These are phyloP conservation scores for Rhinichthys klamathensis DNA, from an alignment of 2,113 vertebrate genomes.

Conservation along the genomic window DNA sequence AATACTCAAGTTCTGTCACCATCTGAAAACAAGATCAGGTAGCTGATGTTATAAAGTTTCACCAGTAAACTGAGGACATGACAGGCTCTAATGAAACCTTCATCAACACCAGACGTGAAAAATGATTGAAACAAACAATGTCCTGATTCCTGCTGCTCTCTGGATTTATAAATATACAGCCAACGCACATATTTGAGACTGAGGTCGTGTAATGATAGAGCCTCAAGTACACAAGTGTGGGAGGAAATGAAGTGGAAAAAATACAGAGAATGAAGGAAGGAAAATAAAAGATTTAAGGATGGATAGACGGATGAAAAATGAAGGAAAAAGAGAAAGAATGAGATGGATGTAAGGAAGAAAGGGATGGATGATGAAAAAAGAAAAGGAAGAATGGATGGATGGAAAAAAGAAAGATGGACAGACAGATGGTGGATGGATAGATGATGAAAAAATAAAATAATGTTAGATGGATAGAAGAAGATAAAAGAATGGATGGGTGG, in stretches of 20 bases:
- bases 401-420: not conserved
- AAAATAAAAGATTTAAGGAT: not conserved
- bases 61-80: not conserved
- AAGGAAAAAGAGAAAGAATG: not conserved
- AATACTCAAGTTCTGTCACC: not conserved
- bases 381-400: too few species aligned
- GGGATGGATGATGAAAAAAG: not conserved
- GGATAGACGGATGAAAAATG: not conserved
- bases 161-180: not conserved
- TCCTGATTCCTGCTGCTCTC: not conserved
- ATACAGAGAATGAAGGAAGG: not conserved
- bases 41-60: not conserved
- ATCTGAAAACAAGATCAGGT: slow-evolving; percentile 1
- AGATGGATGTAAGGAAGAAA: not conserved
- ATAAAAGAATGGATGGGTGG: not conserved
- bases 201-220: slow-evolving; percentile 11
- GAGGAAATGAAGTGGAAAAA: not conserved
- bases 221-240: not conserved
- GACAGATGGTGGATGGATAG: not conserved
- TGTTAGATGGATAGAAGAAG: too few species aligned
- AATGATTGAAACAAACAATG: not conserved
- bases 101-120: not conserved
- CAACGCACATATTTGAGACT: not conserved
- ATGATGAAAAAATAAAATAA: not conserved
- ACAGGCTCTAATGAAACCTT: not conserved